Evolutionary conservation across 2,113 vertebrate genomes (phyloP).

Genomic region (Chaenocephalus aceratus): DNA sequence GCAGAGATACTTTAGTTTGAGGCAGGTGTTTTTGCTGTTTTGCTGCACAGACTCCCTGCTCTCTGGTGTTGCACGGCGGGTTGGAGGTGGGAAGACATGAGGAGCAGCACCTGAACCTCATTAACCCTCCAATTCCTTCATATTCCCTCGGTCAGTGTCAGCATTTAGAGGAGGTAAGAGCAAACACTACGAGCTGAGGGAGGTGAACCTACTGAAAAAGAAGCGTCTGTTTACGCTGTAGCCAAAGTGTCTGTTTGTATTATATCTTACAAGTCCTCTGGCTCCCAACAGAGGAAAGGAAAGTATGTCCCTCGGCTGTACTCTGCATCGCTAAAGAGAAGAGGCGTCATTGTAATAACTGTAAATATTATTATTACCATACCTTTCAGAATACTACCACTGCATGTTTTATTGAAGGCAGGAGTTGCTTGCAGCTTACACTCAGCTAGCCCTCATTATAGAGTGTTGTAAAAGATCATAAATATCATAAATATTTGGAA

Average conservation of each 20-base stretch:
- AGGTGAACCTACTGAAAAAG: slow-evolving; percentile 20
- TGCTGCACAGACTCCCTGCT: not conserved
- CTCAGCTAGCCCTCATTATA: slow-evolving; percentile 21
- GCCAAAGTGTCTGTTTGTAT: slow-evolving; percentile 62
- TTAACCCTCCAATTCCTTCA: slow-evolving; percentile 43
- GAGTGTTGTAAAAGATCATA: slow-evolving; percentile 17
- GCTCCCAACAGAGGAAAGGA: slow-evolving; percentile 46
- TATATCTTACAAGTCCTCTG: slow-evolving; percentile 38
- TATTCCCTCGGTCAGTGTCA: slow-evolving; percentile 42
- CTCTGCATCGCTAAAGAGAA: slow-evolving; percentile 49
- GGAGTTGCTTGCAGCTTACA: slow-evolving; percentile 42
- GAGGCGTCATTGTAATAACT: slow-evolving; percentile 42
- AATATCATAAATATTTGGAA: slow-evolving; percentile 46
- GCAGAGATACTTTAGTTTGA: slow-evolving; percentile 1
- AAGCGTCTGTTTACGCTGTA: slow-evolving; percentile 31
- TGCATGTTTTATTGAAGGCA: slow-evolving; percentile 72
- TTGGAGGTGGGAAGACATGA: slow-evolving; percentile 19
- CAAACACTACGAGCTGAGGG: slow-evolving; percentile 22
- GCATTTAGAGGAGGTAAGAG: slow-evolving; percentile 28
- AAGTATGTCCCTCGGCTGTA: slow-evolving; percentile 43
- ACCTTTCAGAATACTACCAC: slow-evolving; percentile 56
- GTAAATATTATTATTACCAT: slow-evolving; percentile 65
- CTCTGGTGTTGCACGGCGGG: slow-evolving; percentile 15
- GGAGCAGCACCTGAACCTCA: slow-evolving; percentile 52
- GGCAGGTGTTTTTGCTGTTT: not conserved